Evolutionary conservation across 1,140 invertebrate genomes (phyloP), one percentile per base, ranked within the genome.

Genomic region (Rhopalosiphum padi): DNA sequence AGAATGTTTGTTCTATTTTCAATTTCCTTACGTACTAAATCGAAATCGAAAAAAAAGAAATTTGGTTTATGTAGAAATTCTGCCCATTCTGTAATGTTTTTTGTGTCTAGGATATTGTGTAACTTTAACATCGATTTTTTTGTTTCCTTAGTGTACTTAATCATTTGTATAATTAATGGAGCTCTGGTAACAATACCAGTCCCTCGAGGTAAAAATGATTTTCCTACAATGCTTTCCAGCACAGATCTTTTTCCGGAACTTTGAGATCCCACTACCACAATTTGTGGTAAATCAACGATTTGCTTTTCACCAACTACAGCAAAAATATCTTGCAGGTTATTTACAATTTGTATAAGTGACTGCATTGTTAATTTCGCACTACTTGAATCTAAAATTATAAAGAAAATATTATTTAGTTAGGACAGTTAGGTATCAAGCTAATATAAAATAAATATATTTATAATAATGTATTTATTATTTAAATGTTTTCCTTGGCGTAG

Each of bases 21-120:
- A 94, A 97, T 98, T 95, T 97, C 97, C 94, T 96, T 96, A 4
- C 97, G 95, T 25, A 97, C 97, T 93, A 95, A 95, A 94, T 96
- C 96, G 95, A 97, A 97, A 95, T 97, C 96, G 8, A 95, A 95
- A 95, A 96, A 97, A 93, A 96, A 96, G 94, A 96, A 96, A 8
- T 97, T 97, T 94, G 97, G 97, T 94, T 96, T 96, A 95, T 97
- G 97, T 6, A 97, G 95, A 95, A 97, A 97, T 94, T 97, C 97
- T 25, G 96, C 97, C 96, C 97, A 97, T 95, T 97, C 97, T 95
- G 96, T 97, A 53, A 97, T 94, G 95, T 97, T 97, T 35, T 98
- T 95, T 77, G 98, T 95, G 15, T 85, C 25, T 30, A 30, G 48
- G 95, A 97, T 96, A 95, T 96, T 95, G 30, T 60, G 0, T 9